phyloP scores from a whole-genome alignment of 2,888 invertebrate species.

The Panorpa germanica region DNA sequence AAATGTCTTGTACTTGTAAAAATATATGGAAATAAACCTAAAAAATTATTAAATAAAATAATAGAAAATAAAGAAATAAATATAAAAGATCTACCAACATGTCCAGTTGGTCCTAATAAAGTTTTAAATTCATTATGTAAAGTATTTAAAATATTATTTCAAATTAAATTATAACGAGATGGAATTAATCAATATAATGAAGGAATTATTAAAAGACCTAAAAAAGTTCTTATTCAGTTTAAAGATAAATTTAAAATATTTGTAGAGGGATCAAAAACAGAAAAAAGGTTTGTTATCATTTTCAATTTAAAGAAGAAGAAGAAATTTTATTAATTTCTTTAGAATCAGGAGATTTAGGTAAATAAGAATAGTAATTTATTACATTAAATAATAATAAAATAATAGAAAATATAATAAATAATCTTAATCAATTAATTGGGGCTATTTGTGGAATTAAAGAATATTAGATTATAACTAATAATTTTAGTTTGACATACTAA shows the following conservation, averaged over 20 bases:
- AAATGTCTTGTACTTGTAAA: slow-evolving; percentile 49
- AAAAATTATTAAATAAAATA: slow-evolving; percentile 45
- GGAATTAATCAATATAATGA: slow-evolving; percentile 32
- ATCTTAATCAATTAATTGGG: slow-evolving; percentile 31
- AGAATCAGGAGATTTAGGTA: slow-evolving; percentile 18
- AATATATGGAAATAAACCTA: slow-evolving; percentile 51
- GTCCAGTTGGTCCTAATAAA: slow-evolving; percentile 25
- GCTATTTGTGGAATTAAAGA: slow-evolving; percentile 52
- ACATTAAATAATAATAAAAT: slow-evolving; percentile 30
- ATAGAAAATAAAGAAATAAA: slow-evolving; percentile 36
- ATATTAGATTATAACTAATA: slow-evolving; percentile 30
- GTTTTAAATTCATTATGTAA: slow-evolving; percentile 37
- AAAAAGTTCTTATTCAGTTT: slow-evolving; percentile 38
- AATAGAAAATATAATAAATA: slow-evolving; percentile 22
- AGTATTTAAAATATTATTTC: slow-evolving; percentile 27
- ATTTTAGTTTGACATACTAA: slow-evolving; percentile 50
- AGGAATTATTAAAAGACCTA: slow-evolving; percentile 31
- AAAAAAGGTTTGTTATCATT: slow-evolving; percentile 50
- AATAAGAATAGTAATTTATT: slow-evolving; percentile 30
- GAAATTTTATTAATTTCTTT: slow-evolving; percentile 17
- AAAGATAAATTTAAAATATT: slow-evolving; percentile 29
- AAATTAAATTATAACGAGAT: slow-evolving; percentile 28
- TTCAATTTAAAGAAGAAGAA: slow-evolving; percentile 25
- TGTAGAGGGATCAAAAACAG: slow-evolving; percentile 42
- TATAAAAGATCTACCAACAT: slow-evolving; percentile 30